Evolutionary conservation across 1,140 invertebrate species (phyloP), one percentile per base, ranked within the genome.

Genomic region (Diprion similis): DNA sequence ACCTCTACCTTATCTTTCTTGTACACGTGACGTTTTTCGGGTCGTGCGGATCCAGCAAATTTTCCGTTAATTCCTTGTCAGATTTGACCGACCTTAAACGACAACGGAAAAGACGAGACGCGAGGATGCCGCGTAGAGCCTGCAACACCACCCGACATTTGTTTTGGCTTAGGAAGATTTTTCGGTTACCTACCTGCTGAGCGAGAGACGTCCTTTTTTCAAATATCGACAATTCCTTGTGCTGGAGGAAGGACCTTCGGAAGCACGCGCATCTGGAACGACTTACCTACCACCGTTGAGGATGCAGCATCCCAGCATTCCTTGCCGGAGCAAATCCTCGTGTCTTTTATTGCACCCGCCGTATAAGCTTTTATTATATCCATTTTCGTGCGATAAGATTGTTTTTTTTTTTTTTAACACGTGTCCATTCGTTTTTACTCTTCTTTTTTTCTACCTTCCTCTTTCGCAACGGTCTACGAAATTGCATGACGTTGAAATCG

Each of bases 181-280:
- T 13, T 59, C 47, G 51, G 11, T 59, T 59, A 17, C 11, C 64
- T 77, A 77, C 76, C 76, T 77, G 76, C 71, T 66, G 51, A 45
- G 47, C 45, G 51, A 37, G 66, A 73, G 66, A 64, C 73, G 24
- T 4, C 9, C 51, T 59, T 59, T 59, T 9, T 59, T 59, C 51
- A 59, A 59, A 59, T 59, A 59, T 9, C 6, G 51, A 6, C 11
- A 59, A 51, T 15, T 59, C 51, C 9, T 59, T 17, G 65, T 64
- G 66, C 24, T 24, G 45, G 9, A n/a, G 47, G 19, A 47, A 65
- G 51, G 66, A 74, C 24, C 66, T 65, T 45, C 64, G 67, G 45
- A 72, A 74, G 71, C 65, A 46, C 15, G 11, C 66, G 76, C 85
- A 86, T 85, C 84, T 86, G 84, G 83, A 85, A 85, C 71, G 81